Percentiles rank a stretch among this genome's conserved stretches.
phyloP scores from a whole-genome alignment of 2,888 invertebrate genomes.

The Ophion slaviceki region DNA sequence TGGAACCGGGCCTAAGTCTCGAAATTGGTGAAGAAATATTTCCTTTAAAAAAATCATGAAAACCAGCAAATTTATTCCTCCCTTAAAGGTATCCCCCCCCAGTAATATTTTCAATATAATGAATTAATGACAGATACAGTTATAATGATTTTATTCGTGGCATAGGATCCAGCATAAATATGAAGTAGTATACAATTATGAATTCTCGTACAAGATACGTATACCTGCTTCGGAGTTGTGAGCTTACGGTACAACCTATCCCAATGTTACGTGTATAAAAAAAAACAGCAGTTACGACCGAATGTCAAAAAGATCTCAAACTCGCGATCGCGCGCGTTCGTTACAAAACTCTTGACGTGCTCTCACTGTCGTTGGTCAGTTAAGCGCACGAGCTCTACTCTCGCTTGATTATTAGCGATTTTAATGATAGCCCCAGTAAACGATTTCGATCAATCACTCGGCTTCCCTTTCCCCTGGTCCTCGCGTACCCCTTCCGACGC shows the following conservation, averaged over 20 bases:
- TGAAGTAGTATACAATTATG: not conserved
- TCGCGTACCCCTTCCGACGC: too few relatives aligned
- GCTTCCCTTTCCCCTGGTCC: not conserved
- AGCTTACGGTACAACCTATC: not conserved
- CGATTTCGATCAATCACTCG: conserved; percentile 57
- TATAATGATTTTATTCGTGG: not conserved
- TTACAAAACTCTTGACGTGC: not conserved
- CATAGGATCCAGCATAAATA: not conserved
- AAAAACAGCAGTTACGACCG: not conserved
- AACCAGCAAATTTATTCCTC: too few relatives aligned
- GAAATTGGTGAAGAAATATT: too few relatives aligned
- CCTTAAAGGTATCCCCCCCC: too few relatives aligned
- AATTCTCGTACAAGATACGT: not conserved
- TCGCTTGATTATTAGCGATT: conserved; percentile 55
- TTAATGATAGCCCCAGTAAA: conserved; percentile 45
- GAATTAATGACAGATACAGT: not conserved
- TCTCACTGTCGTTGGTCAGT: not conserved
- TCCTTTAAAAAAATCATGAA: too few relatives aligned
- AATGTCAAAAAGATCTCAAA: not conserved
- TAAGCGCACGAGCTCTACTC: not conserved
- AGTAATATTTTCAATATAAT: not conserved
- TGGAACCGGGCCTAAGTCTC: too few relatives aligned
- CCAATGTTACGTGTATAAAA: not conserved
- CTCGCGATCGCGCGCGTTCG: not conserved
- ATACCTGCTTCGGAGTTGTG: not conserved